Conservation (phyloP, 2,113 vertebrate species). For the Microcebus murinus region DNA sequence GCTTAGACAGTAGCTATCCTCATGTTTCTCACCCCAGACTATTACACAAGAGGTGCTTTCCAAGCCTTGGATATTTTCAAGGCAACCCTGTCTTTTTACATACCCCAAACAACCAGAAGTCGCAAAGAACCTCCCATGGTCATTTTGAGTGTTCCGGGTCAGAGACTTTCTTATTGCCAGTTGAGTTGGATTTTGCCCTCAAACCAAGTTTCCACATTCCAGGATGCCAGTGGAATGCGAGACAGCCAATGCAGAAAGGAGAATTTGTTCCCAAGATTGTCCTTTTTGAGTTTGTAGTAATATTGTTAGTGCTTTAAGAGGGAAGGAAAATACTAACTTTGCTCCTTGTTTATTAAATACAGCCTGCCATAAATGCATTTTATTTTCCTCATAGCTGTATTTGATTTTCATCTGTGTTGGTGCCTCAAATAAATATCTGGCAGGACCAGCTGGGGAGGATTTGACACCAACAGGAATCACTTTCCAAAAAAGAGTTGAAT, state of each 20-base stretch:
- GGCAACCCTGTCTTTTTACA: slow-evolving; percentile 7
- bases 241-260: background rate
- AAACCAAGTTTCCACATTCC: background rate
- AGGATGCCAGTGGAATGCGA: background rate
- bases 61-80: background rate
- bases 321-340: slow-evolving; percentile 18
- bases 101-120: background rate
- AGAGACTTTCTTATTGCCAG: background rate
- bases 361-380: slow-evolving; percentile 61
- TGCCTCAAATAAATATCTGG: slow-evolving; percentile 43
- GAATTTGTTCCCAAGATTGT: slow-evolving; percentile 26
- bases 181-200: slow-evolving; percentile 8
- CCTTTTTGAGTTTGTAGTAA: slow-evolving; percentile 18
- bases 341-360: slow-evolving; percentile 42
- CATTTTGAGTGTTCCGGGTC: background rate
- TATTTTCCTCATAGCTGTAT: slow-evolving; percentile 59
- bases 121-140: background rate
- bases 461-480: slow-evolving; percentile 38
- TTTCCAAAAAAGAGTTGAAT: slow-evolving; percentile 43
- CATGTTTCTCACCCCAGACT: background rate
- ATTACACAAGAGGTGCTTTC: background rate
- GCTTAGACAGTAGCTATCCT: background rate
- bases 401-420: slow-evolving; percentile 61
- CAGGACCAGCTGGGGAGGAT: slow-evolving; percentile 32
- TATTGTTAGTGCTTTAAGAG: slow-evolving; percentile 46